Evolutionary conservation across 2,797 vertebrate species (phyloP), one percentile per base, ranked within the genome.

Genomic region (Sebastes glaucus): DNA sequence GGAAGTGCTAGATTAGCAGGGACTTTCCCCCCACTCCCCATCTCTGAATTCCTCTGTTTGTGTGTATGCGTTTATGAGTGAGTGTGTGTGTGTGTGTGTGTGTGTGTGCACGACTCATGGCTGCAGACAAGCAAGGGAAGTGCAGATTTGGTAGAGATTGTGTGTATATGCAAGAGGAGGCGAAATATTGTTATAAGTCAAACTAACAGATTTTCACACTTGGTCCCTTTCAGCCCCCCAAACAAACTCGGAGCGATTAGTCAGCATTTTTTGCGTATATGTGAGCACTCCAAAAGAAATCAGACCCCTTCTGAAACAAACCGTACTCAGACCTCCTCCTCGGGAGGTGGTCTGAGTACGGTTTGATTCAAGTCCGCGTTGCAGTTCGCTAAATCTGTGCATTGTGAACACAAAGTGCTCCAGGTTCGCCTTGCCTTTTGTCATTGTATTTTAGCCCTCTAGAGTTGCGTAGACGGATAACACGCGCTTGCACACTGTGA

Each of bases 1-100:
- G 82, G 86, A 91, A 90, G 83, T 85, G 77, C 64, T 76, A 89
- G 71, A 91, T 92, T 88, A 92, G 88, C 78, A 74, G 93, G 94
- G 93, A 94, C 92, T 93, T 93, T 90, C 94, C 92, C 66, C 88
- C 71, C 55, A 42, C 77, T 78, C 79, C 83, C 61, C 62, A 68
- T 61, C 80, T 78, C 59, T 74, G 69, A 89, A 89, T 83, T 90
- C 78, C 74, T 66, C 65, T 56, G 62, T 80, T 72, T 83, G 35
- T 80, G 83, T 78, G 59, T 71, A 72, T 79, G 53, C 27, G 25
- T 22, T 59, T 63, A 57, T 63, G 63, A 75, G 61, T 56, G 65
- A 23, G 70, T 71, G 74, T 60, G 68, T 78, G 71, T 25, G 55
- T 56, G n/a, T 38, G 59, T 61, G 64, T 61, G 63, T 74, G 71